Evolutionary conservation across 1,140 invertebrate genomes (phyloP).

Genomic region (Cryptotermes secundus): DNA sequence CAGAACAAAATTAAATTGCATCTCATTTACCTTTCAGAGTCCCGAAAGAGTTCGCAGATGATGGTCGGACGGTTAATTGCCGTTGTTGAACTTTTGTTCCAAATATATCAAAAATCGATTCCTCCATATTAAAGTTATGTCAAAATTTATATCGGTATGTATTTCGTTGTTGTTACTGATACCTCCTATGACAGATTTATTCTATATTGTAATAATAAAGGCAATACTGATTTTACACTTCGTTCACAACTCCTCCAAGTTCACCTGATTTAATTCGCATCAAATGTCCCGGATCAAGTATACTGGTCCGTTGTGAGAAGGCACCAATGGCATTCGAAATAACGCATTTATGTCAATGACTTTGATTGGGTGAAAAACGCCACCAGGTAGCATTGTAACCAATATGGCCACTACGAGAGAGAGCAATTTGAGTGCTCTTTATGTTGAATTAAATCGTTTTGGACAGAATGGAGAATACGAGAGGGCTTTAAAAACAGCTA

Average conservation of each 20-base stretch:
- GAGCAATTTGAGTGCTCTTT: slow-evolving; percentile 49
- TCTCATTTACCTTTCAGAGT: neutral
- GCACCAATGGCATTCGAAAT: neutral
- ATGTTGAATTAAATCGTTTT: slow-evolving; percentile 81
- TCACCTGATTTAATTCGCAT: too few species aligned
- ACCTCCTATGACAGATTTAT: too few species aligned
- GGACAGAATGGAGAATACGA: slow-evolving; percentile 86
- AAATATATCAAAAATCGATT: slow-evolving; percentile 4
- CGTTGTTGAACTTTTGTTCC: neutral
- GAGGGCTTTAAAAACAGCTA: slow-evolving; percentile 82
- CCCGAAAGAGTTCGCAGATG: neutral
- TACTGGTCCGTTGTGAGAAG: too few species aligned
- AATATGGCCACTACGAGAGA: slow-evolving; percentile 29
- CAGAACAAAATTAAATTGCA: too few species aligned
- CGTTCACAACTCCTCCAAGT: too few species aligned
- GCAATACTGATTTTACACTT: too few species aligned
- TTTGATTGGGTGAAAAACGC: neutral
- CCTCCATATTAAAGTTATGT: neutral
- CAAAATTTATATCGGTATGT: too few species aligned
- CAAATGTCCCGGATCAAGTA: too few species aligned
- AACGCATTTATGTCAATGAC: neutral
- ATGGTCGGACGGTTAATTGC: neutral
- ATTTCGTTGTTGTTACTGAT: too few species aligned
- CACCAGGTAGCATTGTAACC: neutral
- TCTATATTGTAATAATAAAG: too few species aligned